phyloP scores from a whole-genome alignment of 2,797 vertebrate species.

The Decapterus maruadsi region DNA sequence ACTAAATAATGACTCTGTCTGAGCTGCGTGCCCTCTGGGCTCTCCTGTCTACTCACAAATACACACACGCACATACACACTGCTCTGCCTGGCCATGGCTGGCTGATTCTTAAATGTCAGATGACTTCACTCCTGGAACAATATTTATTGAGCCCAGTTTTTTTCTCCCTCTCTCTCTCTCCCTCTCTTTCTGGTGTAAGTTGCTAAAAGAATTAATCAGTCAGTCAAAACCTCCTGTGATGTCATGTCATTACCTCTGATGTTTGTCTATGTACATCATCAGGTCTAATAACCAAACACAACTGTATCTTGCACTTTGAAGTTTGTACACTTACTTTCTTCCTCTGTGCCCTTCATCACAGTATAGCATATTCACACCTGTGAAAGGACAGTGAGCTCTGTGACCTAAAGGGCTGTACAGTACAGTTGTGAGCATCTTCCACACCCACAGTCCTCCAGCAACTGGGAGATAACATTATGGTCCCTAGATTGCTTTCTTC shows the following conservation, averaged over 20 bases:
- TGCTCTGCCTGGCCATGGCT: slow-evolving; percentile 67
- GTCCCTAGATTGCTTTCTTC: slow-evolving; percentile 57
- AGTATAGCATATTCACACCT: slow-evolving; percentile 9
- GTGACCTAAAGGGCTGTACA: slow-evolving; percentile 6
- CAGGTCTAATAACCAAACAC: not conserved
- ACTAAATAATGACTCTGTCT: slow-evolving; percentile 84
- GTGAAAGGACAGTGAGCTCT: slow-evolving; percentile 6
- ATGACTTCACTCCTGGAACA: slow-evolving; percentile 79
- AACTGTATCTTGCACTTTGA: not conserved
- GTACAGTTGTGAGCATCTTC: slow-evolving; percentile 17
- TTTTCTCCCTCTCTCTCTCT: not conserved
- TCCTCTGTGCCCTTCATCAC: slow-evolving; percentile 10
- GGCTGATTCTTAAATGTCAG: slow-evolving; percentile 87
- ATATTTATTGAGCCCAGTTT: slow-evolving; percentile 67
- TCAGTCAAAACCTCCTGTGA: not conserved
- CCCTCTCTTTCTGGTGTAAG: slow-evolving; percentile 26
- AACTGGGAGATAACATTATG: slow-evolving; percentile 48
- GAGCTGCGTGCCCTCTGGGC: slow-evolving; percentile 76
- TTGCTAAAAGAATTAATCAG: slow-evolving; percentile 12
- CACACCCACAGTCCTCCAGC: slow-evolving; percentile 26
- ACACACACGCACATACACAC: slow-evolving; percentile 27
- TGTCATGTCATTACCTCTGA: not conserved
- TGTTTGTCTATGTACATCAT: not conserved
- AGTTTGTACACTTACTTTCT: not conserved
- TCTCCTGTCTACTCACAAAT: slow-evolving; percentile 66